Base-by-base conservation (phyloP, 2,888 invertebrate species). In the Euplagia quadripunctaria region DNA sequence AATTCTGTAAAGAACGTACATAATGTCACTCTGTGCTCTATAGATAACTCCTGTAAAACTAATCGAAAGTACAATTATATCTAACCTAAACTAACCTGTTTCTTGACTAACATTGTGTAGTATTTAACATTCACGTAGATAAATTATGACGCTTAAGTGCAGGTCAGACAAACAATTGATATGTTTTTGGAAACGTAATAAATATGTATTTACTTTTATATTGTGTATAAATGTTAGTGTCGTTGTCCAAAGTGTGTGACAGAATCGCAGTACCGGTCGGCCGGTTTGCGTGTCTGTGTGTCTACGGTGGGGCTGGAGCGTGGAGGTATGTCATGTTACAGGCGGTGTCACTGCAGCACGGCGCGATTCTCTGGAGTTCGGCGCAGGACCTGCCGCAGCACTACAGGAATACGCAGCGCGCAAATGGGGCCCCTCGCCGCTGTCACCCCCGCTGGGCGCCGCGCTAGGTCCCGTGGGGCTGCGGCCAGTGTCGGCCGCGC, bases 401-500 rank as follows among this genome's bases (percentile, higher is more conserved):
- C 93, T 96, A 87, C 95, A 94, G 89, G 96, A 96, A 88, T 96
- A 95, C 90, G 93, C 95, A 81, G 93, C 95, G 79, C 96, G 96
- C 91, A 96, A 96, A 92, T 96, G 96, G 92, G 96, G 96, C 9
- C 96, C 96, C 74, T 94, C 94, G 90, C 96, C 96, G 88, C 94
- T 96, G 87, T 98, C 98, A 81, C 98, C 98, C 85, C 98, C 98
- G 84, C 97, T 97, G 80, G 96, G 88, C 91, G 94, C 88, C 91
- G 97, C 97, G 86, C 97, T 97, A 78, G 97, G 97, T 73, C 95
- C 91, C 96, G 88, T 98, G 88, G 98, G 98, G 84, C 96, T 96
- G 87, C 93, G 97, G 79, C 93, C 96, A 88, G 96, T 96, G 76
- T 95, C 95, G 83, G 96, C 96, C 87, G 99, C 99, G 78, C 99